Evolutionary conservation across 2,797 vertebrate genomes (phyloP).

Genomic region (Megaceryle alcyon): DNA sequence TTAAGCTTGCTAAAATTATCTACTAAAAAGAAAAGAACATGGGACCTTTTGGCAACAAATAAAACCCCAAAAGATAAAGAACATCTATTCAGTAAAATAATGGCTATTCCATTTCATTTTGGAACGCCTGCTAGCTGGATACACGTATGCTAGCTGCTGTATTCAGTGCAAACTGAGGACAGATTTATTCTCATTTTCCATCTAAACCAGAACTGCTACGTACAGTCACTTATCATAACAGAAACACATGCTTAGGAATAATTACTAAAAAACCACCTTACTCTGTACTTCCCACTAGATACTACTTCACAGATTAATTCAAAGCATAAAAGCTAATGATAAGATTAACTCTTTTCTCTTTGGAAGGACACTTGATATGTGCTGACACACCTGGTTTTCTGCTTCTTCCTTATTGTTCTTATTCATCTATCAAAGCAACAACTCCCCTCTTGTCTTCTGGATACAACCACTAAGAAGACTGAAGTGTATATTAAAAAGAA

Average conservation of each 20-base stretch:
- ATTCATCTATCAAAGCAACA: background rate
- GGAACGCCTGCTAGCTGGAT: background rate
- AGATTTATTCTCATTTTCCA: background rate
- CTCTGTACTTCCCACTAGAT: background rate
- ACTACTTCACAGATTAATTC: background rate
- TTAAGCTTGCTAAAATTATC: constrained; percentile 11
- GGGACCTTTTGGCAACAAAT: background rate
- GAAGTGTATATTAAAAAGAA: background rate
- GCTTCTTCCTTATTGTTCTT: background rate
- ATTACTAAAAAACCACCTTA: background rate
- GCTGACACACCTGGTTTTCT: background rate
- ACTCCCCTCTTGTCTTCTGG: background rate
- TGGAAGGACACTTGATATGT: background rate
- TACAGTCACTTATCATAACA: background rate
- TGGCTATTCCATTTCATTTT: constrained; percentile 5
- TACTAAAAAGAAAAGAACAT: background rate
- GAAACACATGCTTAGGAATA: background rate
- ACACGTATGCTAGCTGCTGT: background rate
- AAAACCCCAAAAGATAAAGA: background rate
- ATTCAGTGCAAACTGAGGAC: background rate
- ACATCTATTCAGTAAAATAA: constrained; percentile 15
- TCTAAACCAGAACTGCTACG: background rate
- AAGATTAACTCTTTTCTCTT: background rate
- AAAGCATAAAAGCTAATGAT: background rate
- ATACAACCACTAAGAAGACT: background rate